Evolutionary conservation across 1,140 invertebrate species (phyloP), one percentile per base, ranked within the genome.

Genomic region (Diachasmimorpha longicaudata): DNA sequence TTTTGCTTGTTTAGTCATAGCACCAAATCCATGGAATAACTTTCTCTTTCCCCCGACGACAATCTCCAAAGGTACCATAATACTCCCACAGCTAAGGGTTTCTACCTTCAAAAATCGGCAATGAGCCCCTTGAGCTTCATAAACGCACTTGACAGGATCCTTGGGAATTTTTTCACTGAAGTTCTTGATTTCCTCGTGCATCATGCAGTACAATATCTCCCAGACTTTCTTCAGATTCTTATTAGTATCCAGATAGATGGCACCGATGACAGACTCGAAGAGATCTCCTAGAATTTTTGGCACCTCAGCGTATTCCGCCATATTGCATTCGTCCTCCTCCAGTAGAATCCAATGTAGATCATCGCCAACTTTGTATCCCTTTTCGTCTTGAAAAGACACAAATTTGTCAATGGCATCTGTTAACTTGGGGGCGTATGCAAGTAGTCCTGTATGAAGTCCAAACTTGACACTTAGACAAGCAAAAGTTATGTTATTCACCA

Each of bases 401-500:
- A 98, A 98, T 31, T 90, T 91, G 71, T 94, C 91, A 31, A 98
- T 94, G 4, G 92, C 90, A 46, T 92, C 89, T 58, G 92, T 91
- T 0, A 98, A 86, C 3, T 89, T 79, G 0, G 92, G 90, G 71
- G 94, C 93, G 63, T 92, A 88, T 3, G 90, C 87, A 67, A 93
- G 90, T 10, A 98, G 84, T 77, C 91, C 93, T 72, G 93, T 93
- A 81, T 97, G 94, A 25, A 97, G 92, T 13, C 93, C 92, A 87
- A 95, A 92, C 78, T 95, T 93, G n/a, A 99, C 96, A 66, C 95
- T 91, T 39, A 98, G 90, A 44, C 95, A 94, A 0, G 96, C 97
- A 85, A 99, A 97, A 0, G 96, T 98, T 70, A 95, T 93, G 83
- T 99, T 99, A 84, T 99, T 99, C 0, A 99, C 98, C 0, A 99